Conservation (phyloP, 35 echinoderm and acorn worm genomes). For the Lytechinus variegatus region DNA sequence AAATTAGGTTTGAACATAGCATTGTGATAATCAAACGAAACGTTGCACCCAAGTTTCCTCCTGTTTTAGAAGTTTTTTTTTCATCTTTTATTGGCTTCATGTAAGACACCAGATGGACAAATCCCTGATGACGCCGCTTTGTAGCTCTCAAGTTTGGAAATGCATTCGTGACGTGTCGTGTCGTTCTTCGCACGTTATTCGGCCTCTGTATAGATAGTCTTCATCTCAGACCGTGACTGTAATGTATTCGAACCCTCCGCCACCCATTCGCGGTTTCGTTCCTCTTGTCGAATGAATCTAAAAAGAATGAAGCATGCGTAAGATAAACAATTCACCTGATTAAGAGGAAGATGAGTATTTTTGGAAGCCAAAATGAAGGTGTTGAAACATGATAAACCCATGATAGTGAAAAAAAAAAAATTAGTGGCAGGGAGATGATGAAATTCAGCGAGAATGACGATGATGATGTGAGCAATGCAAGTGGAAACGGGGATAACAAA, state of each 20-base stretch:
- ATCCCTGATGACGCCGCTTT: too few species aligned
- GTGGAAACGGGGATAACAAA: neutral
- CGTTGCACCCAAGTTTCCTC: too few species aligned
- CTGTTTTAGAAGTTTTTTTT: too few species aligned
- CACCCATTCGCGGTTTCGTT: neutral
- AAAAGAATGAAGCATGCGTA: neutral
- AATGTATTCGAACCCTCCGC: conserved; percentile 49
- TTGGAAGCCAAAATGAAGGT: neutral
- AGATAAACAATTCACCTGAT: neutral
- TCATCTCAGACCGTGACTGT: conserved; percentile 29
- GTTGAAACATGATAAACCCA: neutral
- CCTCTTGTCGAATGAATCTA: conserved; percentile 27
- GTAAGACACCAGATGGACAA: neutral
- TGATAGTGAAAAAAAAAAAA: neutral
- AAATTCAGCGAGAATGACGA: neutral
- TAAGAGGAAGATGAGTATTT: neutral
- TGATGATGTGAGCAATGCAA: neutral
- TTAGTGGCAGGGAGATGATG: neutral
- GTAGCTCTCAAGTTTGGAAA: neutral
- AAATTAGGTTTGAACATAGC: too few species aligned
- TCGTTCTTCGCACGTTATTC: neutral
- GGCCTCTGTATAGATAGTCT: neutral
- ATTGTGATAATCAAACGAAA: too few species aligned
- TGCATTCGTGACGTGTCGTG: neutral
- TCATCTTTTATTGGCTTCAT: neutral